A percentile compares a stretch with the other conserved stretches of the same genome.
These are phyloP conservation scores for Falco biarmicus DNA, from an alignment of 2,797 vertebrate genomes.

Conservation along the genomic window DNA sequence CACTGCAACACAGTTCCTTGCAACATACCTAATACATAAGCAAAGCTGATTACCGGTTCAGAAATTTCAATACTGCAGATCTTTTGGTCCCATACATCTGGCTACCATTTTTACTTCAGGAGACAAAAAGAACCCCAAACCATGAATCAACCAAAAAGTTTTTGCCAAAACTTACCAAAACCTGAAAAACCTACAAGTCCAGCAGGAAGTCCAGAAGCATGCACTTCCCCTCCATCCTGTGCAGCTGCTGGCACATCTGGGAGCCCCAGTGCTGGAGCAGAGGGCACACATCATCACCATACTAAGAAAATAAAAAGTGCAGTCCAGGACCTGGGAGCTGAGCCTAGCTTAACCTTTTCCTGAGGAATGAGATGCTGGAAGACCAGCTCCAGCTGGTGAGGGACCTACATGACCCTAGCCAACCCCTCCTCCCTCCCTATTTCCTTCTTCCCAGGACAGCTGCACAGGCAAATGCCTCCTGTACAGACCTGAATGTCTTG, in stretches of 20 bases:
- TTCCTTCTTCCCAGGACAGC: neutral
- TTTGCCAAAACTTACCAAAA: neutral
- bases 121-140: neutral
- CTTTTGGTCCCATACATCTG: neutral
- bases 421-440: neutral
- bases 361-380: neutral
- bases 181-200: neutral
- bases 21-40: neutral
- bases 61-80: neutral
- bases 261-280: neutral
- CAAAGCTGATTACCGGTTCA: neutral
- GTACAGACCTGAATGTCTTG: neutral
- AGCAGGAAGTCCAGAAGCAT: neutral
- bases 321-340: neutral
- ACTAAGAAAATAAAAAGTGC: neutral
- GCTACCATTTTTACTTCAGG: neutral
- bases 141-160: neutral
- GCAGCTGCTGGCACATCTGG: neutral
- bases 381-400: neutral
- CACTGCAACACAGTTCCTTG: neutral
- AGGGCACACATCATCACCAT: neutral
- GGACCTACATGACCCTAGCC: neutral
- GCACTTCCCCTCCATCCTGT: neutral
- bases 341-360: neutral
- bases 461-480: neutral